These are phyloP conservation scores for Oreotrochilus melanogaster DNA, from an alignment of 2,113 vertebrate species.

Conservation along the genomic window DNA sequence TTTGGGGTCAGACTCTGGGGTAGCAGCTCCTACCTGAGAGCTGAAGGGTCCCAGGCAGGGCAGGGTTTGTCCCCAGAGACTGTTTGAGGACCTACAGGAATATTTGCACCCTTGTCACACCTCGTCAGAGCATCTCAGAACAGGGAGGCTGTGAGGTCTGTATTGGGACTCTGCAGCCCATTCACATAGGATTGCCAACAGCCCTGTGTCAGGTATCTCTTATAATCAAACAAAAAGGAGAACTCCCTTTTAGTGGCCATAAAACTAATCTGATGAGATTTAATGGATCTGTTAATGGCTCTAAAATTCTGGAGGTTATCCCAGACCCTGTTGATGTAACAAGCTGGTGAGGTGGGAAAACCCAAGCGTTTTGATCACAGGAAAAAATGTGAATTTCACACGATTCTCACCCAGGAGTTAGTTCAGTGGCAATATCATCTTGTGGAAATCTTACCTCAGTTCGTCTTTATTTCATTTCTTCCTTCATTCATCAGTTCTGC, in stretches of 20 bases:
- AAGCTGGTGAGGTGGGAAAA: not conserved
- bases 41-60: not conserved
- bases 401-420: rapidly evolving
- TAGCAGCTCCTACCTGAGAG: not conserved
- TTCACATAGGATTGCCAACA: not conserved
- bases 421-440: not conserved
- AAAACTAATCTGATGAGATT: not conserved
- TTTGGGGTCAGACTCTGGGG: not conserved
- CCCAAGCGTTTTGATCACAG: rapidly evolving
- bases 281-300: not conserved
- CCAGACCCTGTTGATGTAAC: not conserved
- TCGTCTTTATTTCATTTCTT: not conserved
- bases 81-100: not conserved
- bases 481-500: not conserved
- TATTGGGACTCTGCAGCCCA: not conserved
- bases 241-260: not conserved
- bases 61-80: not conserved
- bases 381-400: not conserved
- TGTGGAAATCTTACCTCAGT: not conserved
- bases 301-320: not conserved
- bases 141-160: not conserved
- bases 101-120: not conserved
- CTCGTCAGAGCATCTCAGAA: not conserved
- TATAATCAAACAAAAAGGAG: not conserved
- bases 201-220: rapidly evolving